phyloP scores from a whole-genome alignment of 2,113 vertebrate species.

The Bettongia penicillata region DNA sequence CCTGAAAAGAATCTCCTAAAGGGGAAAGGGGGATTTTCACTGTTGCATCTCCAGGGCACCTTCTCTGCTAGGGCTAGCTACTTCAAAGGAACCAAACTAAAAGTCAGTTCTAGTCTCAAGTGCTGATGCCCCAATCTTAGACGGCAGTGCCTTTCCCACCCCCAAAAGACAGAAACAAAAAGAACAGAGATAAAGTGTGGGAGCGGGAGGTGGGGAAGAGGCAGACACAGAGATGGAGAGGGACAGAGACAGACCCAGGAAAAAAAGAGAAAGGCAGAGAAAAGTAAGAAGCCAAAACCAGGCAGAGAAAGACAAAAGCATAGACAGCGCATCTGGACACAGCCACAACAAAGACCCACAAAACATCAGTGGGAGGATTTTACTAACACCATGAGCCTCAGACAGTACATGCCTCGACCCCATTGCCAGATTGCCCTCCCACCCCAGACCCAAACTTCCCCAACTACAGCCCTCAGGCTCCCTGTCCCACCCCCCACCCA shows the following conservation, averaged over 20 bases:
- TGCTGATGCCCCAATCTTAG: background rate
- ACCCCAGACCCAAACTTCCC: background rate
- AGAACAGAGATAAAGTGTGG: background rate
- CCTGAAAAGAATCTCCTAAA: background rate
- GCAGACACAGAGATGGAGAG: conserved; percentile 44
- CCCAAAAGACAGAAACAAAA: background rate
- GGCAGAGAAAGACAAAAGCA: background rate
- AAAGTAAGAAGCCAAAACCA: background rate
- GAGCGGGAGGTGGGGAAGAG: background rate
- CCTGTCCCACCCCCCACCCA: background rate
- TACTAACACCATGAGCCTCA: conserved; percentile 64
- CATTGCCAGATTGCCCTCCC: background rate
- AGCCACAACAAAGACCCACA: conserved; percentile 7
- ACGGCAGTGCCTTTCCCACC: background rate
- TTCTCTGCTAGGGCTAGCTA: background rate
- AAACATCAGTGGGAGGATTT: conserved; percentile 64
- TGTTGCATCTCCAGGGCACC: background rate
- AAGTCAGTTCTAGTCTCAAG: background rate
- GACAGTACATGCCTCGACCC: conserved; percentile 55
- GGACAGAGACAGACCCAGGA: background rate
- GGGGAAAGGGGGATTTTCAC: background rate
- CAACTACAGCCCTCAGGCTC: background rate
- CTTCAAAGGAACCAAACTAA: background rate
- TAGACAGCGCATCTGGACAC: background rate
- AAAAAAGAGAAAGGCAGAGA: background rate